Base-by-base conservation (phyloP, 2,888 invertebrate species). In the Orchestes rusci region DNA sequence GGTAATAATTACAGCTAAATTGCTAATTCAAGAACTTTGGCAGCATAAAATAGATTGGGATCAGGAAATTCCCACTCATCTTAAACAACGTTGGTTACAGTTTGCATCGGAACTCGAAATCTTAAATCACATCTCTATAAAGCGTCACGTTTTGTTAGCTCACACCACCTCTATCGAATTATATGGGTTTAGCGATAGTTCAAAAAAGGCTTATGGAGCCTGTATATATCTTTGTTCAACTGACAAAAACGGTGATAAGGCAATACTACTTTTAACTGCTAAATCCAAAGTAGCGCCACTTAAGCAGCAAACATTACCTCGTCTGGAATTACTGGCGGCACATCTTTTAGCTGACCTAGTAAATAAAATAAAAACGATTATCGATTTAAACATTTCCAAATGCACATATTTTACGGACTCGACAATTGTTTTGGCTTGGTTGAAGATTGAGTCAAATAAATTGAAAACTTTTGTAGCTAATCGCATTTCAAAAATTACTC, bases 251-350 rank as follows among this genome's bases (percentile, higher is more conserved):
- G 42, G 34, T 17, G 27, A 43, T 5, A n/a, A 13, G 13, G 16
- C 27, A 2, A 29, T 39, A 12, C 27, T 43, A 16, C 41, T 59
- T 16, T 34, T 59, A 29, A 53, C 53, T 17, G 45, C 56, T 1
- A 59, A 58, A 52, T 57, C 56, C n/a, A 51, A 52, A n/a, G 57
- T 57, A 17, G 52, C 56, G 13, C 56, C 56, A n/a, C 30, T 56
- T 23, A 58, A 55, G 49, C 30, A 30, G 4, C 8, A 55, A 13
- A 51, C 54, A n/a, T 16, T 58, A 5, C 56, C 57, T 12, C 43
- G 53, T 31, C 36, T 59, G 12, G 54, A 56, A 48, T 31, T 55
- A 10, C 52, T 45, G 7, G 54, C 42, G 3, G 55, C 56, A 3
- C 15, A 48, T 16, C 32, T 56, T 15, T 32, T 53, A 17, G 49